Conservation (phyloP, 2,113 vertebrate genomes). For the Anoura caudifer region DNA sequence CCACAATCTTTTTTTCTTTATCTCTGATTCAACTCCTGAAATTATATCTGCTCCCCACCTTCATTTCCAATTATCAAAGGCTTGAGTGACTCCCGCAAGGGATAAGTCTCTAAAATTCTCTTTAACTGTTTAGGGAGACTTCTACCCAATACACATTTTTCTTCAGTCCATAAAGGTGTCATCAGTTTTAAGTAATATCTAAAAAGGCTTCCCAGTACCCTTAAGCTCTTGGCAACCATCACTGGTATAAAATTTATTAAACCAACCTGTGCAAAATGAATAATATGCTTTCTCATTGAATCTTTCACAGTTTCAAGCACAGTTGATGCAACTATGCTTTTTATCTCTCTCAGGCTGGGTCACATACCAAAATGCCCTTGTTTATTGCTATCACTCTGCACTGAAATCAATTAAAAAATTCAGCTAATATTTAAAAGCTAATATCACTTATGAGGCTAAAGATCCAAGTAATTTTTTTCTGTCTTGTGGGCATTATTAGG, state of each 20-base stretch:
- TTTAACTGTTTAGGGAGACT: not conserved
- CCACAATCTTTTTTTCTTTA: not conserved
- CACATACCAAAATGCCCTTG: not conserved
- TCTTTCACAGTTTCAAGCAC: not conserved
- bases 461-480: not conserved
- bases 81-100: not conserved
- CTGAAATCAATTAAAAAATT: not conserved
- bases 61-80: not conserved
- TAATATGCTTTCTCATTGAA: not conserved
- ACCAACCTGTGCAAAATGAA: not conserved
- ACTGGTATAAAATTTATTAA: not conserved
- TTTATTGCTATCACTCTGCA: not conserved
- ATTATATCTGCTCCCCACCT: not conserved
- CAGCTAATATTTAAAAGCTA: not conserved
- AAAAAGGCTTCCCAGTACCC: not conserved
- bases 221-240: not conserved
- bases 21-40: not conserved
- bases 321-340: too few species aligned
- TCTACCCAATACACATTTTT: not conserved
- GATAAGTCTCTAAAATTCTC: not conserved
- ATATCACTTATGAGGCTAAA: not conserved
- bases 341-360: not conserved
- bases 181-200: not conserved
- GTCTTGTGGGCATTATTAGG: not conserved
- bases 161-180: not conserved